Evolutionary conservation across 1,140 invertebrate genomes (phyloP), one percentile per base, ranked within the genome.

Genomic region (Pteromalus puparum): DNA sequence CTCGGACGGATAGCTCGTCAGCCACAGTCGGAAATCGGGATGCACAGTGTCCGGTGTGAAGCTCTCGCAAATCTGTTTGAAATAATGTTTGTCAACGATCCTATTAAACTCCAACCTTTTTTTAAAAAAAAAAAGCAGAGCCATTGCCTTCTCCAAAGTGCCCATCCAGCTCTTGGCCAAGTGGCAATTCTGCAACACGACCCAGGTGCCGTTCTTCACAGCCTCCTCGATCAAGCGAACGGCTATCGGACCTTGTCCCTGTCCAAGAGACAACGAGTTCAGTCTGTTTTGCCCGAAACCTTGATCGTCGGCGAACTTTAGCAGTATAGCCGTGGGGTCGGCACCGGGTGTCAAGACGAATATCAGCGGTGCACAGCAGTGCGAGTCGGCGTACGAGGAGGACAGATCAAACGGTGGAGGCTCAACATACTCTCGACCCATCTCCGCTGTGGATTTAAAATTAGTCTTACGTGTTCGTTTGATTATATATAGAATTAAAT

Each of bases 171-270:
- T 98, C 84, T 97, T 97, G 9, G 97, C 98, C 87, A 99, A 94
- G 91, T 99, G 98, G 92, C 98, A 99, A 93, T 99, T 99, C 93
- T 99, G 98, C 46, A 99, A 92, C n/a, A 98, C 95, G 2, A 99
- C 97, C 98, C 98, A 99, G 77, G 95, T 96, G 38, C 97, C 97
- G 86, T 95, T 96, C 87, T 96, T 96, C 2, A 96, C 93, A 1
- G 96, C 98, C 87, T 97, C 97, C 53, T 98, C 95, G 21, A 99
- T 97, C 91, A 98, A 94, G 90, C 95, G 95, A 81, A 97, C 94
- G 30, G 98, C 98, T 87, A 98, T 97, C 42, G 95, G 97, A 83
- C 96, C 97, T 91, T 99, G 98, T 4, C 98, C 98, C 95, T 99
- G 98, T 30, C 98, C 98, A 82, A 99, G 91, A 0, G 98, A 99